Percentiles rank a stretch among this genome's conserved stretches.
Conservation (phyloP, 2,888 invertebrate species). For the Pollenia angustigena region DNA sequence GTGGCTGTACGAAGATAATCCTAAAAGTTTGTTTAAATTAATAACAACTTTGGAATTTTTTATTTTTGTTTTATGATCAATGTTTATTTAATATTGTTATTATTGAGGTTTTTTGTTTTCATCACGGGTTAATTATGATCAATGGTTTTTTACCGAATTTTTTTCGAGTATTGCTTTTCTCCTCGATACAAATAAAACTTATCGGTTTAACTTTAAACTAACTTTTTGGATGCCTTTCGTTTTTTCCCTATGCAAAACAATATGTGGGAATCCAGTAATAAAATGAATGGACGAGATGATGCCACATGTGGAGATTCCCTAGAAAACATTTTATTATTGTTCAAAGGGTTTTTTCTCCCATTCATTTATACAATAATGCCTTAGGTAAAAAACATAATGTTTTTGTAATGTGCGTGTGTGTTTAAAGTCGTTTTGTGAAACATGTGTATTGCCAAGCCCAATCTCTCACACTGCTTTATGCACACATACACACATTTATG, state of each 20-base stretch:
- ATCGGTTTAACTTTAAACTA: background rate
- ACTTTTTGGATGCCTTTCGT: background rate
- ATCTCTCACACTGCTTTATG: slow-evolving; percentile 7
- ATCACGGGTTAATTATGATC: no score
- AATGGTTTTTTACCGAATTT: no score
- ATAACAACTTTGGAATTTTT: no score
- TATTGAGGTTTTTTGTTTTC: no score
- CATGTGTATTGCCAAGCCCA: slow-evolving; percentile 39
- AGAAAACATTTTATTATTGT: slow-evolving; percentile 49
- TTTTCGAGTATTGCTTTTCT: no score
- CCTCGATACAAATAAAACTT: background rate
- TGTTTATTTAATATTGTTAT: no score
- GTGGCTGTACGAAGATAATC: background rate
- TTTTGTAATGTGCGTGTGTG: slow-evolving; percentile 37
- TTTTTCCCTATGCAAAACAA: background rate
- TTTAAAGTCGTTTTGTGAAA: slow-evolving; percentile 31
- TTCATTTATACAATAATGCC: slow-evolving; percentile 52
- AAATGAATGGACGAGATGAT: slow-evolving; percentile 45
- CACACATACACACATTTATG: background rate
- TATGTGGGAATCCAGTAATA: background rate
- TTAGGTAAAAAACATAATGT: slow-evolving; percentile 66
- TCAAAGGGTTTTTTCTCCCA: slow-evolving; percentile 17
- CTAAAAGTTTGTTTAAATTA: no score
- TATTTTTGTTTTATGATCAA: no score
- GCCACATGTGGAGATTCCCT: slow-evolving; percentile 68